A percentile compares a stretch with the other conserved stretches of the same genome.
Evolutionary conservation across 2,797 vertebrate genomes (phyloP).

Genomic region (Heliangelus exortis): DNA sequence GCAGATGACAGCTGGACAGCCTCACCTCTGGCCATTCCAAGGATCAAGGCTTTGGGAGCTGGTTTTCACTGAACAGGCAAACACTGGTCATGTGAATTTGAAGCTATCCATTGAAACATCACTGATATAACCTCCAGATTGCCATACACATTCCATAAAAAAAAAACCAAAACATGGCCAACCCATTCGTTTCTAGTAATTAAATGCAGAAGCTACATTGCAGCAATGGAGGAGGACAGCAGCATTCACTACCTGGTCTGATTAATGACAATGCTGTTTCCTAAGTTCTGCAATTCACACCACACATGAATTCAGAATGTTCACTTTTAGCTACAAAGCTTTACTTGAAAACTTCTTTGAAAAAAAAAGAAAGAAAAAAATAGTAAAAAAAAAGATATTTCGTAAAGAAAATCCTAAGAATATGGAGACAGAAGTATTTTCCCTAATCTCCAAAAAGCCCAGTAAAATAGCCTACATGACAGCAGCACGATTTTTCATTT

Average conservation of each 20-base stretch:
- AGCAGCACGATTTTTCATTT: neutral
- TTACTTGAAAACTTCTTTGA: neutral
- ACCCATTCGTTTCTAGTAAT: neutral
- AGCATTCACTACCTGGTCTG: neutral
- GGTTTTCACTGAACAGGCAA: neutral
- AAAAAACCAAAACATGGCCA: neutral
- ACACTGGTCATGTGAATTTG: neutral
- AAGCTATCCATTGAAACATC: neutral
- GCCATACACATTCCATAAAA: neutral
- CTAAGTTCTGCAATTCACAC: neutral
- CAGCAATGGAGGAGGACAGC: neutral
- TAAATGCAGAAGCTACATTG: neutral
- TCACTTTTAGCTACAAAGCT: neutral
- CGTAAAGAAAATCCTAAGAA: neutral
- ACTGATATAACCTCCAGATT: constrained; percentile 1
- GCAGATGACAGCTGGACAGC: neutral
- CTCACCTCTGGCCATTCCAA: constrained; percentile 9
- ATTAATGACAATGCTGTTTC: neutral
- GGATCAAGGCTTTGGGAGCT: neutral
- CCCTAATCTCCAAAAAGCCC: neutral
- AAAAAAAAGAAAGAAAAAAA: neutral
- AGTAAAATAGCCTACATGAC: neutral
- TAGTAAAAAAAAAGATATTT: neutral
- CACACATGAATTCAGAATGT: neutral
- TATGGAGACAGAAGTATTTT: neutral